These are phyloP conservation scores for Tetropium fuscum DNA, from an alignment of 2,888 invertebrate genomes.

Conservation along the genomic window DNA sequence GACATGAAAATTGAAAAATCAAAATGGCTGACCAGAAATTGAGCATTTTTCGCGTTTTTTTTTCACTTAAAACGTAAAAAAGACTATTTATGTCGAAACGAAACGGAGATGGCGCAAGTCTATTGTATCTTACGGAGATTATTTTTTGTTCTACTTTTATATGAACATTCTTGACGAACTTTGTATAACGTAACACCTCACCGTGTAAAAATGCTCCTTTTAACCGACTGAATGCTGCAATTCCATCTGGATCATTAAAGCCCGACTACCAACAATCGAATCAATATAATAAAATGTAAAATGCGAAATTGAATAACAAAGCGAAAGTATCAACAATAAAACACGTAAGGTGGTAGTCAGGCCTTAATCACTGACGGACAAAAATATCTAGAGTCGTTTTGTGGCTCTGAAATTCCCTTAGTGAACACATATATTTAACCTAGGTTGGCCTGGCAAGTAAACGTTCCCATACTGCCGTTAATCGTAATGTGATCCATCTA, in stretches of 20 bases:
- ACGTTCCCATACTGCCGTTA: slow-evolving; percentile 38
- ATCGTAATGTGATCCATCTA: slow-evolving; percentile 32
- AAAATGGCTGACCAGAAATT: no score
- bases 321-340: slow-evolving; percentile 21
- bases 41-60: no score
- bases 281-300: background rate
- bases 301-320: slow-evolving; percentile 12
- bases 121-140: no score
- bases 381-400: background rate
- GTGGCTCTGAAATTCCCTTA: slow-evolving; percentile 20
- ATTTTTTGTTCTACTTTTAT: no score
- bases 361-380: slow-evolving; percentile 1
- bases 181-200: slow-evolving; percentile 11
- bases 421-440: slow-evolving; percentile 43
- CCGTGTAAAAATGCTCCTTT: slow-evolving; percentile 13
- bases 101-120: no score
- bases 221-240: background rate
- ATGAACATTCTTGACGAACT: no score
- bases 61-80: no score
- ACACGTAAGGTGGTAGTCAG: slow-evolving; percentile 12
- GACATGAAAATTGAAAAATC: no score
- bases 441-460: slow-evolving; percentile 47
- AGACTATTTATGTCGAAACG: no score
- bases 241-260: slow-evolving; percentile 14
- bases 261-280: slow-evolving; percentile 20